Evolutionary conservation across 2,113 vertebrate species (phyloP).

Genomic region (Heteronetta atricapilla): DNA sequence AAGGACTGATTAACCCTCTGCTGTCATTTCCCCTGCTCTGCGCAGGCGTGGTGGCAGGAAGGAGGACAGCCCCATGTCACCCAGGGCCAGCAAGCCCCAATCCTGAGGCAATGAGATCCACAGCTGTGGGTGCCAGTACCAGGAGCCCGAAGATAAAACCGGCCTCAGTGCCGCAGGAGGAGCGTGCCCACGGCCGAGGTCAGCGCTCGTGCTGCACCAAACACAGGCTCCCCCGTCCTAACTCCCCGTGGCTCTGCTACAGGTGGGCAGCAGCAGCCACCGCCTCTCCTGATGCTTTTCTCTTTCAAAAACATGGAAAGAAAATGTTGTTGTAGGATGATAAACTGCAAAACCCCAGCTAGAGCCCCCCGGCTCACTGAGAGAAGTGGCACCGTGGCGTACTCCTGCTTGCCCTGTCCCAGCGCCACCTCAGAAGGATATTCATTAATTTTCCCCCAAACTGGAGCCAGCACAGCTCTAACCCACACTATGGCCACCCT

Average conservation of each 20-base stretch:
- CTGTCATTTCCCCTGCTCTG: constrained; percentile 64
- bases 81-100: not conserved
- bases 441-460: not conserved
- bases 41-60: constrained; percentile 54
- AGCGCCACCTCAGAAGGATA: not conserved
- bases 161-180: not conserved
- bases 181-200: not conserved
- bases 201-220: not conserved
- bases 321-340: not conserved
- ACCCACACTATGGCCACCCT: fast-evolving
- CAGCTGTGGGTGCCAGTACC: constrained; percentile 49
- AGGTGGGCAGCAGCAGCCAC: not conserved
- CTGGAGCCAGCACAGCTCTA: not conserved
- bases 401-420: fast-evolving
- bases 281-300: not conserved
- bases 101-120: constrained; percentile 55
- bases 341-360: not conserved
- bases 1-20: constrained; percentile 67
- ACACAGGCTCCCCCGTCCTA: not conserved
- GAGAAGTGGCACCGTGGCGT: not conserved
- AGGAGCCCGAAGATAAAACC: constrained; percentile 60
- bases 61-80: constrained; percentile 63
- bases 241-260: not conserved
- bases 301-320: not conserved
- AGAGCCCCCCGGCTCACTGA: fast-evolving